Evolutionary conservation across 2,113 vertebrate species (phyloP).

Genomic region (Epinephelus moara): DNA sequence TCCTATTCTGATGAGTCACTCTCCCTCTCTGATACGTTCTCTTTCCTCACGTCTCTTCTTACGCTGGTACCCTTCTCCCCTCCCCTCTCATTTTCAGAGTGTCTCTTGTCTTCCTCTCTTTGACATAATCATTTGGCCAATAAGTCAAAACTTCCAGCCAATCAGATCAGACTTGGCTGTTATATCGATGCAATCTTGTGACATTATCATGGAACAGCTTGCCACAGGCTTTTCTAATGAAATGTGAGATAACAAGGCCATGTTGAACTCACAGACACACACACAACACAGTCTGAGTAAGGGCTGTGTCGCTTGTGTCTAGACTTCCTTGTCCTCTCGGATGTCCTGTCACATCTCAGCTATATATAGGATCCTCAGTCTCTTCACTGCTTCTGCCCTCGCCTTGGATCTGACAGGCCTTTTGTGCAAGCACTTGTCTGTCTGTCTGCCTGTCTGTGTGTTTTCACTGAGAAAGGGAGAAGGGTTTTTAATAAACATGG

Average conservation of each 20-base stretch:
- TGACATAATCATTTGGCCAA: slow-evolving; percentile 1
- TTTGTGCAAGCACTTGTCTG: slow-evolving; percentile 36
- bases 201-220: slow-evolving; percentile 29
- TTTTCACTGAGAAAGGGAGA: slow-evolving; percentile 29
- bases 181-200: slow-evolving; percentile 39
- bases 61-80: background rate
- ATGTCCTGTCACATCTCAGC: slow-evolving; percentile 76
- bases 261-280: slow-evolving; percentile 8
- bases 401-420: slow-evolving; percentile 40
- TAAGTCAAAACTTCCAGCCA: background rate
- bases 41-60: slow-evolving; percentile 53
- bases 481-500: slow-evolving; percentile 11
- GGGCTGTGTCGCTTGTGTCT: slow-evolving; percentile 64
- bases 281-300: slow-evolving; percentile 27
- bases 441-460: slow-evolving; percentile 31
- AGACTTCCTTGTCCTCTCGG: slow-evolving; percentile 72
- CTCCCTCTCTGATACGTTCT: slow-evolving; percentile 52
- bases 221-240: slow-evolving; percentile 41
- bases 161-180: slow-evolving; percentile 21
- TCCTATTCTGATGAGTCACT: slow-evolving; percentile 80
- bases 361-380: slow-evolving; percentile 73
- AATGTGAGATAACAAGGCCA: slow-evolving; percentile 60
- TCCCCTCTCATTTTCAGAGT: slow-evolving; percentile 3
- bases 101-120: background rate
- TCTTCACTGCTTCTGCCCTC: slow-evolving; percentile 46